A percentile compares a stretch with the other conserved stretches of the same genome.
These are phyloP conservation scores for Drosophila kepulauana DNA, from an alignment of 1,140 invertebrate genomes.

Conservation along the genomic window DNA sequence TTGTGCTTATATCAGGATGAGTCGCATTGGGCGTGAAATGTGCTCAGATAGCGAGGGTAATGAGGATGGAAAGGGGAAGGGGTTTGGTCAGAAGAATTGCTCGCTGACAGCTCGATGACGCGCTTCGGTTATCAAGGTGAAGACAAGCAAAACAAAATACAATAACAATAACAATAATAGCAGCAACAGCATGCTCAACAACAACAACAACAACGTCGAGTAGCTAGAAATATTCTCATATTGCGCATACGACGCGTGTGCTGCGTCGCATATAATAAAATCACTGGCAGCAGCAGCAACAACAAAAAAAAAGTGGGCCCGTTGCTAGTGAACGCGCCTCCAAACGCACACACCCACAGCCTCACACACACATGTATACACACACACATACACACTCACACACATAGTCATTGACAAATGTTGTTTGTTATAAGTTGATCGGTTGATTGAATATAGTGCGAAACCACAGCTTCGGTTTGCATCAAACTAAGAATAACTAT, in stretches of 20 bases:
- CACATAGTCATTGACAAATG: neutral
- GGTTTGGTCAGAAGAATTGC: constrained; percentile 8
- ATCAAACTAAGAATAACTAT: neutral
- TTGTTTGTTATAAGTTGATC: constrained; percentile 6
- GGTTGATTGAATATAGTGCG: constrained; percentile 3
- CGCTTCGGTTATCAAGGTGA: constrained; percentile 63
- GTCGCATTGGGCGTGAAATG: neutral
- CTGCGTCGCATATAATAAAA: constrained; percentile 41
- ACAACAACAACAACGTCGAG: constrained; percentile 21
- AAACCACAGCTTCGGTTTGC: constrained; percentile 4
- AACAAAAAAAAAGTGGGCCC: constrained; percentile 53
- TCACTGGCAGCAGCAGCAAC: neutral
- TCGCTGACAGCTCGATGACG: constrained; percentile 53
- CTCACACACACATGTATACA: constrained; percentile 5
- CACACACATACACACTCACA: neutral
- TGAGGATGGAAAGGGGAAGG: neutral
- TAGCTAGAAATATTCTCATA: constrained; percentile 38
- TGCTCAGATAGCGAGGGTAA: neutral
- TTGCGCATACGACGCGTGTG: constrained; percentile 72
- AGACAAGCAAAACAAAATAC: constrained; percentile 70
- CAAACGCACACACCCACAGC: constrained; percentile 39
- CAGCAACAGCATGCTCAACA: constrained; percentile 21
- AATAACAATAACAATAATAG: constrained; percentile 43
- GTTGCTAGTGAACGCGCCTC: constrained; percentile 67
- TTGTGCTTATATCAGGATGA: constrained; percentile 20